phyloP scores from a whole-genome alignment of 2,888 invertebrate species.

The Augiades crinisus region DNA sequence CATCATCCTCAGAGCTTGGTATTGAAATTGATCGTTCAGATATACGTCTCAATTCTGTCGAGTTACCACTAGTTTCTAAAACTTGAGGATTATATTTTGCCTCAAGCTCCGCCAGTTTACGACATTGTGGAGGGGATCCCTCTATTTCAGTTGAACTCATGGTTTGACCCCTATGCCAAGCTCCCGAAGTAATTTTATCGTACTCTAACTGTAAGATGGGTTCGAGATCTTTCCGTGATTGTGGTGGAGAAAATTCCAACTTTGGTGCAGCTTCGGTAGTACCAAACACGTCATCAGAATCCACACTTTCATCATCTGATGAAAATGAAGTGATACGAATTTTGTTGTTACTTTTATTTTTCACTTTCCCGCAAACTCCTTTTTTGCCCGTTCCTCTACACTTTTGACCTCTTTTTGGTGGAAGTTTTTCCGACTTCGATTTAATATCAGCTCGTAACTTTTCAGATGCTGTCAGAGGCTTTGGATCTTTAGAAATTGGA shows the following conservation, averaged over 20 bases:
- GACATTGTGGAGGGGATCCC: slow-evolving; percentile 87
- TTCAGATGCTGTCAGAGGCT: slow-evolving; percentile 69
- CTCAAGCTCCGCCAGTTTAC: slow-evolving; percentile 83
- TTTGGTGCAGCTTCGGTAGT: slow-evolving; percentile 88
- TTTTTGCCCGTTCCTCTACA: slow-evolving; percentile 82
- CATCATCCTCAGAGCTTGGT: too few species aligned
- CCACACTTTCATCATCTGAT: slow-evolving; percentile 88
- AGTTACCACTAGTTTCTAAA: slow-evolving; percentile 83
- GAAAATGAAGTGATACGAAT: slow-evolving; percentile 89
- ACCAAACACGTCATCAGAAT: slow-evolving; percentile 89
- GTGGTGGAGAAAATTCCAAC: slow-evolving; percentile 88
- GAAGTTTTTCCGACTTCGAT: slow-evolving; percentile 82
- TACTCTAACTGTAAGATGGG: slow-evolving; percentile 87
- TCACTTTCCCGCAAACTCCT: slow-evolving; percentile 80
- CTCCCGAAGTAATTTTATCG: slow-evolving; percentile 84
- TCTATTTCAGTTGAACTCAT: slow-evolving; percentile 91
- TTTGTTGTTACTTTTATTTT: slow-evolving; percentile 84
- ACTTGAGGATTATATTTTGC: slow-evolving; percentile 84
- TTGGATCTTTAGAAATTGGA: slow-evolving; percentile 65
- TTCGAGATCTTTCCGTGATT: slow-evolving; percentile 88
- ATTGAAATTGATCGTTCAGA: slow-evolving; percentile 89
- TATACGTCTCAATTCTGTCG: slow-evolving; percentile 85
- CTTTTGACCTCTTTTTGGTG: slow-evolving; percentile 83
- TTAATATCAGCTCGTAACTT: slow-evolving; percentile 78
- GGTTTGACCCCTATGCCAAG: slow-evolving; percentile 85